Evolutionary conservation across 2,888 invertebrate species (phyloP).

Genomic region (Drosophila antonietae): DNA sequence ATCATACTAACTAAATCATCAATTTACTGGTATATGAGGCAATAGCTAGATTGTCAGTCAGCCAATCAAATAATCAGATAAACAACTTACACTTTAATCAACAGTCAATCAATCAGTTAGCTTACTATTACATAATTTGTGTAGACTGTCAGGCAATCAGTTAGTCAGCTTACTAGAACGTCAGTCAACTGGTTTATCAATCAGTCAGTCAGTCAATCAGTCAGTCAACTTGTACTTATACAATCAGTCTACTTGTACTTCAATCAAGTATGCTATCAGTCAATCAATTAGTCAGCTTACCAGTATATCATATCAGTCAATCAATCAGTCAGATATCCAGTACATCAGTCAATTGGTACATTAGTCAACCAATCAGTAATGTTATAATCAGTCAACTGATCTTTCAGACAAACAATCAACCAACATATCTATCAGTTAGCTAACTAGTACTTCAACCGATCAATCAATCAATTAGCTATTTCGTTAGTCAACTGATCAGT

Average conservation of each 20-base stretch:
- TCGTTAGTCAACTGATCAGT: too few species aligned
- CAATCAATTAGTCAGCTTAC: background rate
- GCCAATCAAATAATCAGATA: too few species aligned
- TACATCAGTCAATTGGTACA: background rate
- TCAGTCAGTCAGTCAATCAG: background rate
- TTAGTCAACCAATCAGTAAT: background rate
- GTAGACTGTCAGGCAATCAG: background rate
- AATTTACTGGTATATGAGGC: too few species aligned
- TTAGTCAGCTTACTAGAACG: background rate
- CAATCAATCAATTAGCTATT: background rate
- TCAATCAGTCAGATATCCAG: background rate
- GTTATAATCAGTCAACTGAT: background rate
- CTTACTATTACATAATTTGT: too few species aligned
- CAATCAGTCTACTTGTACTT: background rate
- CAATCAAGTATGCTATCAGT: background rate
- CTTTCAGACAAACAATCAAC: background rate
- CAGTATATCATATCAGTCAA: background rate
- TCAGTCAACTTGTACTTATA: background rate
- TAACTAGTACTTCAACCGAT: too few species aligned
- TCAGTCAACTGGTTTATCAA: background rate
- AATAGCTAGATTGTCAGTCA: too few species aligned
- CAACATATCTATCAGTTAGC: too few species aligned
- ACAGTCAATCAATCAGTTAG: too few species aligned
- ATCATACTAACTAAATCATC: too few species aligned
- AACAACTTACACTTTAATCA: too few species aligned